phyloP scores from a whole-genome alignment of 2,113 vertebrate genomes.

The Gracilinanus agilis region DNA sequence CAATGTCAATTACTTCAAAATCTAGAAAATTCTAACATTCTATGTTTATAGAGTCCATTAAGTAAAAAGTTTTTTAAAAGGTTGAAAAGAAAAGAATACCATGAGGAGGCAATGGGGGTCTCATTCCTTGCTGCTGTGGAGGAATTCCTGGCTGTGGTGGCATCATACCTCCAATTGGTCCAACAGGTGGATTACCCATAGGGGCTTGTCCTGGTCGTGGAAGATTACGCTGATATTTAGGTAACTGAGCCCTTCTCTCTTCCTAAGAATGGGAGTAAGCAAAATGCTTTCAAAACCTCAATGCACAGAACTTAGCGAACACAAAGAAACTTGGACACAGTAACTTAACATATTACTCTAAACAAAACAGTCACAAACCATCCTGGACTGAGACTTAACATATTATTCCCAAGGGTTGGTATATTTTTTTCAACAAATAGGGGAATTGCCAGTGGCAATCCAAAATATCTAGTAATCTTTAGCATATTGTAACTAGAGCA shows the following conservation, averaged over 20 bases:
- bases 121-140: constrained; percentile 95
- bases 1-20: constrained; percentile 27
- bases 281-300: constrained; percentile 1
- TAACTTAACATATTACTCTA: background rate
- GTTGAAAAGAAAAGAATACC: constrained; percentile 79
- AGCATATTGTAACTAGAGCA: background rate
- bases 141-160: constrained; percentile 92
- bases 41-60: constrained; percentile 33
- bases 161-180: constrained; percentile 94
- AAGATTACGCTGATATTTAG: constrained; percentile 96
- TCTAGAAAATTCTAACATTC: constrained; percentile 32
- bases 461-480: background rate
- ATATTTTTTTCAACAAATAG: background rate
- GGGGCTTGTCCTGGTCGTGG: constrained; percentile 93
- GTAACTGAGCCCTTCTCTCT: constrained; percentile 96
- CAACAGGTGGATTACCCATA: constrained; percentile 90
- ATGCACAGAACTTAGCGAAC: background rate
- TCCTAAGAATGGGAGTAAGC: constrained; percentile 86
- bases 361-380: background rate
- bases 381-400: background rate
- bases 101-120: constrained; percentile 93
- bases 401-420: no score
- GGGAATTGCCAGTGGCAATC: background rate
- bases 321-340: constrained; percentile 26
- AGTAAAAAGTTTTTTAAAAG: constrained; percentile 13